Base-by-base conservation (phyloP, 2,113 vertebrate genomes). In the Dromiciops gliroides region DNA sequence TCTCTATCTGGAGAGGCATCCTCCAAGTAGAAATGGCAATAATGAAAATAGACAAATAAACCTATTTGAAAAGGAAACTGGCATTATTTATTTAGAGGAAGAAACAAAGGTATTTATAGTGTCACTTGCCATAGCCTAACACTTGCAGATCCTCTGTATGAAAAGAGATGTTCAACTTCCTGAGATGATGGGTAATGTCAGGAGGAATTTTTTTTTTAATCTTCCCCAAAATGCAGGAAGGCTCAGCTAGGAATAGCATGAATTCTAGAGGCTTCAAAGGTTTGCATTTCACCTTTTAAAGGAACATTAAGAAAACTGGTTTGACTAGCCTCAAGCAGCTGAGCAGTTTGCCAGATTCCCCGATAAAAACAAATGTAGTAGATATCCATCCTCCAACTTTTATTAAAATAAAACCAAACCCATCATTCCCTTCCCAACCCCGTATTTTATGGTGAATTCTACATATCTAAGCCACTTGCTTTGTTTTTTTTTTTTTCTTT, bases 141-240 rank as follows among this genome's bases (percentile, higher is more conserved):
- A 93, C 96, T 97, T 93, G 91, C 92, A 96, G 97, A 97, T 53
- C 93, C 90, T 91, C 91, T 95, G 96, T 97, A 96, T 98, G 97
- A 96, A 96, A 96, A 97, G 94, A 96, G 89, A 94, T 24, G 28
- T 92, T 96, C 89, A 94, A 48, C 91, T 95, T 98, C 97, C 93
- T 95, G 50, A 91, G 95, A 53, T 51, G 96, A 96, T 50, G 48
- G n/a, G 95, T 90, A 44, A 7, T 89, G 90, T 92, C 92, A 95
- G 93, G 83, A 93, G 48, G 89, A 67, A 98, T 98, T 98, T 97
- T 95, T 56, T 95, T 97, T 50, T 83, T 44, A 83, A 94, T 91
- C 95, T 98, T 98, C 97, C 98, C 97, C 93, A 97, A 97, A 98
- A 96, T 94, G 96, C 95, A 94, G 92, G 88, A 89, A 96, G 97